Conservation (phyloP, 2,113 vertebrate species). For the Spea multiplicata region DNA sequence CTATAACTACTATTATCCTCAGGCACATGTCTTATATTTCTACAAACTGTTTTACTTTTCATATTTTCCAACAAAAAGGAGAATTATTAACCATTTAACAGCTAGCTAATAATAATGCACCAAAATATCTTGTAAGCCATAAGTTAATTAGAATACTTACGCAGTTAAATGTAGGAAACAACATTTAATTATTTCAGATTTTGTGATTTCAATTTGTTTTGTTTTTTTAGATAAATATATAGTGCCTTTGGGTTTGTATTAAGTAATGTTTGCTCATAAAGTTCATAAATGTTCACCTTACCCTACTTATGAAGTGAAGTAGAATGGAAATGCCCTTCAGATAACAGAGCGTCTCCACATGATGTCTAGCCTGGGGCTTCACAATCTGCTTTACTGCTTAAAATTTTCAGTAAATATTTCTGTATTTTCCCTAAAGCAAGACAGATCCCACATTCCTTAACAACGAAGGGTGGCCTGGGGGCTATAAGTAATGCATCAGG, state of each 20-base stretch:
- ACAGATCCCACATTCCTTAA: constrained; percentile 60
- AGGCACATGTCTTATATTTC: no score
- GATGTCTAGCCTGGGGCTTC: constrained; percentile 63
- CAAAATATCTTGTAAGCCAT: no score
- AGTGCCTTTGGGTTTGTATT: constrained; percentile 51
- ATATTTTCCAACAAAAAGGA: no score
- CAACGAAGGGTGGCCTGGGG: constrained; percentile 57
- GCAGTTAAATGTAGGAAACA: background rate
- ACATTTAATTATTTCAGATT: background rate
- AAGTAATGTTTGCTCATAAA: constrained; percentile 61
- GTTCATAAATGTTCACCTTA: constrained; percentile 58
- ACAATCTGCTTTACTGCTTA: constrained; percentile 67
- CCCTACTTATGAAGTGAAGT: constrained; percentile 63
- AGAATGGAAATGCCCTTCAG: constrained; percentile 63
- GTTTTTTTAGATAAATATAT: constrained; percentile 51
- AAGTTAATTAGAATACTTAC: background rate
- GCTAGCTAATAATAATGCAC: no score
- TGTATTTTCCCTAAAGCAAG: constrained; percentile 67
- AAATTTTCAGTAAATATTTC: constrained; percentile 67
- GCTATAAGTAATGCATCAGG: constrained; percentile 55
- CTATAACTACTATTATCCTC: no score
- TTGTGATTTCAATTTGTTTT: background rate
- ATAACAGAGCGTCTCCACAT: constrained; percentile 55
- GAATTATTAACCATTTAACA: no score
- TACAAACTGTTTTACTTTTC: no score